Conservation (phyloP, 2,888 invertebrate species). For the Drosophila pseudotalamancana region DNA sequence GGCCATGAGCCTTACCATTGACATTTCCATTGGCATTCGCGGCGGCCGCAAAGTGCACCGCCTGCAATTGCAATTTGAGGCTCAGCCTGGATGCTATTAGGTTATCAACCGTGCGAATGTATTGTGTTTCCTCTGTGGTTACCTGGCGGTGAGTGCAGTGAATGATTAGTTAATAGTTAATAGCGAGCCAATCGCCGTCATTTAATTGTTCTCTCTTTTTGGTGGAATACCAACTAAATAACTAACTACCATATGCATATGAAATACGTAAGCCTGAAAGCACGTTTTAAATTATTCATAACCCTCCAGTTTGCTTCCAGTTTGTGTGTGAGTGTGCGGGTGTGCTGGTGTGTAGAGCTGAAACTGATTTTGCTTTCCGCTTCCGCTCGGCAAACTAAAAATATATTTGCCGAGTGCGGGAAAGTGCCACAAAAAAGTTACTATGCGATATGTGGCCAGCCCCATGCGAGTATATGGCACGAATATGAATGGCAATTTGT, state of each 20-base stretch:
- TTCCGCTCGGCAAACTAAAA: constrained; percentile 66
- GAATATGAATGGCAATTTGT: constrained; percentile 77
- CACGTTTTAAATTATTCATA: constrained; percentile 70
- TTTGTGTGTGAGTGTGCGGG: constrained; percentile 12
- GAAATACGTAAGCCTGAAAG: constrained; percentile 33
- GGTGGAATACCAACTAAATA: neutral
- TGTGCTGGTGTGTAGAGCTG: constrained; percentile 29
- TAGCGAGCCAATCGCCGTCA: neutral
- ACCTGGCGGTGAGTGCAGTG: constrained; percentile 72
- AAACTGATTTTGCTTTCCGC: constrained; percentile 74
- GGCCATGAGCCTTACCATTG: constrained; percentile 45
- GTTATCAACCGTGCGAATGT: constrained; percentile 83
- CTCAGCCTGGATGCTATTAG: constrained; percentile 83
- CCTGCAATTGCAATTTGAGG: constrained; percentile 84
- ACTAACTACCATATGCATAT: constrained; percentile 34
- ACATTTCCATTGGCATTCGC: constrained; percentile 39
- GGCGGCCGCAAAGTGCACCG: constrained; percentile 82
- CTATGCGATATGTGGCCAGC: constrained; percentile 43
- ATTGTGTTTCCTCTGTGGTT: constrained; percentile 82
- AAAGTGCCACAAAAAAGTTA: constrained; percentile 48
- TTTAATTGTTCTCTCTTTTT: neutral
- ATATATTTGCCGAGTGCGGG: constrained; percentile 45
- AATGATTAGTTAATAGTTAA: constrained; percentile 37
- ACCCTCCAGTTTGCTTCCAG: constrained; percentile 9
- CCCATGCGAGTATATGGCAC: constrained; percentile 21